Evolutionary conservation across 2,113 vertebrate genomes (phyloP).

Genomic region (Amblyopsis rosae): DNA sequence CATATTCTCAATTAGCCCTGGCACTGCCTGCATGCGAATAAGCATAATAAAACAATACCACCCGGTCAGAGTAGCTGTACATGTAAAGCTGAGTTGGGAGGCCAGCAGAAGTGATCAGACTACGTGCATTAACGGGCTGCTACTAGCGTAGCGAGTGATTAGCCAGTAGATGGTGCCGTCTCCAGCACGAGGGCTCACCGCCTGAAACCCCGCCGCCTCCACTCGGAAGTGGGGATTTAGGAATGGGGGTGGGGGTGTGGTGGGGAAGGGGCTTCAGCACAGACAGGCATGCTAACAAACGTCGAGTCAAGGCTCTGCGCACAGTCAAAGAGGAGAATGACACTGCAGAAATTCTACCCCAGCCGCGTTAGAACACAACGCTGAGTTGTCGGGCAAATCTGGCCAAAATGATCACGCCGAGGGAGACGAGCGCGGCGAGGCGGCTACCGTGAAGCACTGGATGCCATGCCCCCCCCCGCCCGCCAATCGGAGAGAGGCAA

Average conservation of each 20-base stretch:
- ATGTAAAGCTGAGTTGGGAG: constrained; percentile 23
- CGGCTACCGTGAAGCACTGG: not conserved
- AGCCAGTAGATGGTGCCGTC: constrained; percentile 80
- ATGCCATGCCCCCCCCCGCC: constrained; percentile 8
- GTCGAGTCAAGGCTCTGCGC: constrained; percentile 31
- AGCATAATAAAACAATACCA: constrained; percentile 4
- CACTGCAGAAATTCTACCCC: constrained; percentile 4
- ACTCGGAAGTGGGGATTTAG: not conserved
- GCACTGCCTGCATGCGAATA: constrained; percentile 16
- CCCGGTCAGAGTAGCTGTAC: constrained; percentile 2
- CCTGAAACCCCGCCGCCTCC: constrained; percentile 3
- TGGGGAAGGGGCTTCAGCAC: constrained; percentile 15
- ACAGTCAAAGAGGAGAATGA: not conserved
- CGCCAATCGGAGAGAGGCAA: not conserved
- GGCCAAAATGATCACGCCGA: not conserved
- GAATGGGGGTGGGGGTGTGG: constrained; percentile 9
- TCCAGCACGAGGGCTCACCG: constrained; percentile 32
- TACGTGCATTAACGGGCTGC: constrained; percentile 52
- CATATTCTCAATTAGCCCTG: not conserved
- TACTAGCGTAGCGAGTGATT: constrained; percentile 59
- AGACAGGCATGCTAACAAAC: constrained; percentile 26
- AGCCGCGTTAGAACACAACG: not conserved
- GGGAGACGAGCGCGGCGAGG: not conserved
- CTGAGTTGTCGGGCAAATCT: constrained; percentile 11
- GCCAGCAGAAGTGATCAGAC: constrained; percentile 7